These are phyloP conservation scores for Cataglyphis rosenhaueri DNA, from an alignment of 2,888 invertebrate genomes.

Conservation along the genomic window DNA sequence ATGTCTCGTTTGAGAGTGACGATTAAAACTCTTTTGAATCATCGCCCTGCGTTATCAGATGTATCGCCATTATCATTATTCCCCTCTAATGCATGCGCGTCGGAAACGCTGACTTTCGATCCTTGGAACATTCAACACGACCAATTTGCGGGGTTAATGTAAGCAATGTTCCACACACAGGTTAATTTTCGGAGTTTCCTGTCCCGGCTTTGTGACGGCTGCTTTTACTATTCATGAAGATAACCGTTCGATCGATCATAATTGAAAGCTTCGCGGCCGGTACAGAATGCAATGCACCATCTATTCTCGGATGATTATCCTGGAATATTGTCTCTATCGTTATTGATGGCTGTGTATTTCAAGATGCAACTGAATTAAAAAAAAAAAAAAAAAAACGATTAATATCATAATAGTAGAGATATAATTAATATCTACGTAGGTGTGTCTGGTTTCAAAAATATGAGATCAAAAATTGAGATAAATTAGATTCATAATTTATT, in stretches of 20 bases:
- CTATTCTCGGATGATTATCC: conserved; percentile 21
- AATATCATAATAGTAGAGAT: neutral
- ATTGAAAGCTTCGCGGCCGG: neutral
- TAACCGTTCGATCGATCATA: conserved; percentile 46
- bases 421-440: neutral
- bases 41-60: conserved; percentile 42
- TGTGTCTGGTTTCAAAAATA: neutral
- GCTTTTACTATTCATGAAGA: conserved; percentile 46
- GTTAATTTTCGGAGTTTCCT: conserved; percentile 57
- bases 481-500: neutral
- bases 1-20: conserved; percentile 26
- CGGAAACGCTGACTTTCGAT: conserved; percentile 45
- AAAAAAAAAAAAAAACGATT: neutral
- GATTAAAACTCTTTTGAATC: conserved; percentile 56
- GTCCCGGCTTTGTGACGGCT: conserved; percentile 52
- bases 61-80: conserved; percentile 48
- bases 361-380: neutral
- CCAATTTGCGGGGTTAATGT: conserved; percentile 53
- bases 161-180: neutral
- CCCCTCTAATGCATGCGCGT: neutral
- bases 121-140: conserved; percentile 5
- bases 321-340: neutral
- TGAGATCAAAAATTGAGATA: neutral
- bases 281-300: conserved; percentile 20
- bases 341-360: neutral